Evolutionary conservation across 2,888 invertebrate species (phyloP).

Genomic region (Hypolimnas misippus): DNA sequence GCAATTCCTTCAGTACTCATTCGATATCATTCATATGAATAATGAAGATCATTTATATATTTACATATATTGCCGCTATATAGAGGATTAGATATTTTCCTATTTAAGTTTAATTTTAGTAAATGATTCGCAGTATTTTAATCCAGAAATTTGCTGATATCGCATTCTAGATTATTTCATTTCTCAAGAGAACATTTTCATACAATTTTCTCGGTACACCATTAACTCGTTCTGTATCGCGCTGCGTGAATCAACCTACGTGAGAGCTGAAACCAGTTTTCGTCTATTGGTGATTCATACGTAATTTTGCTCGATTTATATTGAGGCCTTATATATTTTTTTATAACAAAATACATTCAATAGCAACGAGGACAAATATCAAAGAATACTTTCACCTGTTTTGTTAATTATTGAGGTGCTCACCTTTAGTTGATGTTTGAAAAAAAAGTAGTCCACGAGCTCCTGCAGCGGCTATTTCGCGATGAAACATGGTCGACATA

Average conservation of each 20-base stretch:
- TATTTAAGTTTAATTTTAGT: too few species aligned
- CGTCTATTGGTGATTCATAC: conserved; percentile 53
- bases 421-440: conserved; percentile 5
- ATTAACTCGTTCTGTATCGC: conserved; percentile 48
- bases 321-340: conserved; percentile 39
- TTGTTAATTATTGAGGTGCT: conserved; percentile 3
- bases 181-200: conserved; percentile 36
- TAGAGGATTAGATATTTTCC: too few species aligned
- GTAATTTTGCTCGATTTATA: conserved; percentile 47
- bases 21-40: too few species aligned
- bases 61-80: too few species aligned
- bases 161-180: conserved; percentile 12
- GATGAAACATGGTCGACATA: too few species aligned
- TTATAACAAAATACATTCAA: conserved; percentile 19
- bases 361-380: conserved; percentile 19
- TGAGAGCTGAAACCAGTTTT: conserved; percentile 62
- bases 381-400: conserved; percentile 24
- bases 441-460: neutral
- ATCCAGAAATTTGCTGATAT: neutral
- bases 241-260: conserved; percentile 52
- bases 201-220: conserved; percentile 42
- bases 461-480: too few species aligned
- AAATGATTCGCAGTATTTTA: neutral
- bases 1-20: too few species aligned
- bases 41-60: too few species aligned